Evolutionary conservation across 2,113 vertebrate genomes (phyloP), one percentile per base, ranked within the genome.

Genomic region (Drymodes brunneopygia): DNA sequence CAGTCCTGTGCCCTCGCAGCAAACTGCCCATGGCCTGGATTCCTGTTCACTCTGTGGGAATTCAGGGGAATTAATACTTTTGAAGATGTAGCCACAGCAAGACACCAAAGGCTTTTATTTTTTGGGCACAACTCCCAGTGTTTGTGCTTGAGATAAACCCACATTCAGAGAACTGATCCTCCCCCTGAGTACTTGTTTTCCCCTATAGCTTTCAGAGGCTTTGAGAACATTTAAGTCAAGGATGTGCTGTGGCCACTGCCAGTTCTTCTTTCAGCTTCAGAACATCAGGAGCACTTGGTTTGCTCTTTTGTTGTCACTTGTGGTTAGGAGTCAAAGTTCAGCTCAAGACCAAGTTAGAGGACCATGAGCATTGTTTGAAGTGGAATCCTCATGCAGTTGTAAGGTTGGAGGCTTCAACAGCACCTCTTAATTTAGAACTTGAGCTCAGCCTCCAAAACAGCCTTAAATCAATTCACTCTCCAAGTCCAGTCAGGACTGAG

Each of bases 11-110:
- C 19, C 29, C 4, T 69, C 82, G 28, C 57, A 65, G 23, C 6
- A 27, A 50, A 24, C 25, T 71, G 6, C 6, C 1, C 0, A 1
- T 20, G 35, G 7, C 17, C 42, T 70, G 24, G 1, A 12, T 74
- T 58, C 24, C 27, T 47, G 0, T 16, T 62, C 23, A 23, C 1
- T 6, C 33, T 10, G 9, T 42, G 31, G 44, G 27, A 70, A 53
- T 51, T 86, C 2, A 7, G 21, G 11, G 9, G 24, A 51, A 62
- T 82, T 69, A 33, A 16, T 22, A 16, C 15, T 48, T 58, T 23
- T 44, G 35, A 58, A 53, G 62, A 62, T 29, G 45, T 15, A 24
- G 11, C 18, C 16, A 15, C 17, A 44, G n/a, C 8, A 53, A 65
- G 54, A 50, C 6, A 73, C 2, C 13, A 85, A 82, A 82, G 6